Evolutionary conservation across 2,113 vertebrate species (phyloP), one percentile per base, ranked within the genome.

Genomic region (Clarias magur): DNA sequence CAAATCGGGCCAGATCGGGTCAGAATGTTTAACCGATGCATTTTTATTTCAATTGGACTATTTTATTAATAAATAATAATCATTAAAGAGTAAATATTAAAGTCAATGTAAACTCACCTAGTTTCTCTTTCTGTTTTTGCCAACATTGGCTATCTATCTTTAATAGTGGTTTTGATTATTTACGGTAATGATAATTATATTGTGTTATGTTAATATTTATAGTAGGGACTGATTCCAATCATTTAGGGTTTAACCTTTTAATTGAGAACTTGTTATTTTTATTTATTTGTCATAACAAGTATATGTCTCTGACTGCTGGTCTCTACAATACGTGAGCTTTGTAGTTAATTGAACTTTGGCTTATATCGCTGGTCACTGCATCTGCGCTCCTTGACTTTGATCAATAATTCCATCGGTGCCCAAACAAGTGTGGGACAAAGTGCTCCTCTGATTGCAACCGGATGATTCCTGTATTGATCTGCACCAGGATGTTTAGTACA

Each of bases 341-440:
- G 62, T 65, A 79, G 70, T 89, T 85, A 87, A 85, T 82, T 80
- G 62, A 84, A 59, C 16, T 75, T 81, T 79, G 48, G 42, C 59
- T 79, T 56, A 60, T 81, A 62, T 13, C 34, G 4, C 67, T 38
- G 83, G 86, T 90, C 73, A 84, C 75, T 81, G 73, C 57, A 17
- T 84, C 80, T 60, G 59, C 60, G 75, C 56, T 84, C 17, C 80
- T 86, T 38, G 62, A 21, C 62, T 72, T 54, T 3, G 62, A 88
- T 88, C 89, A 70, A 88, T 90, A 90, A 85, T 42, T 87, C 85
- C 87, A 87, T 72, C 48, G 68, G 84, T 76, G 83, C 30, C 38
- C 80, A 60, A 87, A 87, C 87, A 87, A 88, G 89, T 88, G 87
- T 70, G 57, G 54, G 87, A 82, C 85, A 86, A 90, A 90, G 89